These are phyloP conservation scores for Phengaris alcon DNA, from an alignment of 2,888 invertebrate genomes.

Conservation along the genomic window DNA sequence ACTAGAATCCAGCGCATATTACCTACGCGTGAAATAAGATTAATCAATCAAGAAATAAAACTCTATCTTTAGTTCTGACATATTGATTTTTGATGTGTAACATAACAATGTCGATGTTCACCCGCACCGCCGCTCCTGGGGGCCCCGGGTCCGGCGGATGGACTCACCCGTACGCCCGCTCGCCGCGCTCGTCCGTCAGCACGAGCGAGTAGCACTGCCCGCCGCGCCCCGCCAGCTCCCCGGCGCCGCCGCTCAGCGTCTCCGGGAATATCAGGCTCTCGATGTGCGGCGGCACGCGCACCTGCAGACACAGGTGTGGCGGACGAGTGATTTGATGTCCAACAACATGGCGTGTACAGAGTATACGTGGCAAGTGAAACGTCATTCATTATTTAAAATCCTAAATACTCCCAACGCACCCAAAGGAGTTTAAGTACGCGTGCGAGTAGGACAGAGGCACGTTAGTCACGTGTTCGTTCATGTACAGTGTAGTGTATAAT, in stretches of 20 bases:
- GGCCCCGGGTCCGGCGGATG: slow-evolving; percentile 81
- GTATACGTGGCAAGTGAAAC: no score
- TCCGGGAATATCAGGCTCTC: slow-evolving; percentile 89
- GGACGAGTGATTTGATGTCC: not conserved
- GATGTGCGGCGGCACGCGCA: slow-evolving; percentile 81
- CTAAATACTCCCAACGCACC: not conserved
- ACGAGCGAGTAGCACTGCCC: slow-evolving; percentile 85
- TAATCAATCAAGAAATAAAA: no score
- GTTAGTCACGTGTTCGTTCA: not conserved
- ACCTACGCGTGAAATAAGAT: no score
- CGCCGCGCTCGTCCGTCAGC: slow-evolving; percentile 86
- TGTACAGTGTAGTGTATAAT: not conserved
- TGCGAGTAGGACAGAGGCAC: not conserved
- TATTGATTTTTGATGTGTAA: no score
- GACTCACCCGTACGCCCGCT: slow-evolving; percentile 78
- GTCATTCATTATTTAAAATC: no score
- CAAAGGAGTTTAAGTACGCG: not conserved
- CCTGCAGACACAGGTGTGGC: slow-evolving; percentile 58
- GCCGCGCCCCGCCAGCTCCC: slow-evolving; percentile 55
- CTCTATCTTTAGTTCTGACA: no score
- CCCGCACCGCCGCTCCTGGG: slow-evolving; percentile 66
- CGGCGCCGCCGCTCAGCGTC: slow-evolving; percentile 76
- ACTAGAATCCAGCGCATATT: no score
- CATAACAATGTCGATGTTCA: slow-evolving; percentile 37
- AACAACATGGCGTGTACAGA: no score